phyloP scores from a whole-genome alignment of 2,888 invertebrate genomes.

The Ophion obscuratus region DNA sequence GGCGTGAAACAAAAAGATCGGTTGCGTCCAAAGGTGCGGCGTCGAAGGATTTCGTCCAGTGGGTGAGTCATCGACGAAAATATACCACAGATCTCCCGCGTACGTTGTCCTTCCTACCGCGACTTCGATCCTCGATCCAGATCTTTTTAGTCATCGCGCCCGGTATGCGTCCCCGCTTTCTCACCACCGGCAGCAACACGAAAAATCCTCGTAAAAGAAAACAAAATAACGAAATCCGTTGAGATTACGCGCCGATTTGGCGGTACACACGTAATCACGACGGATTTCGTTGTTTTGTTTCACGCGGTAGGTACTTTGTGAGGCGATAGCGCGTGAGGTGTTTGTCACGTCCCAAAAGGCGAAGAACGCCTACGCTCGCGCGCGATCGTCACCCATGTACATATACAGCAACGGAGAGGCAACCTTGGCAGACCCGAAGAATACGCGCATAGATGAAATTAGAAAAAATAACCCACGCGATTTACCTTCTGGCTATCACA shows the following conservation, averaged over 20 bases:
- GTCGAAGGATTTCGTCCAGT: conserved; percentile 54
- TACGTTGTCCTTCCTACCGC: not conserved
- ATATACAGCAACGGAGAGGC: conserved; percentile 36
- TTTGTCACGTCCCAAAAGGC: conserved; percentile 64
- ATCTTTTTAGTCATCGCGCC: not conserved
- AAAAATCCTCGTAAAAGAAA: not conserved
- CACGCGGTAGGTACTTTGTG: not conserved
- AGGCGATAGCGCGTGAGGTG: not conserved
- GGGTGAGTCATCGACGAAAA: conserved; percentile 70
- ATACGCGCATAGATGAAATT: not conserved
- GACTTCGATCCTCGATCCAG: not conserved
- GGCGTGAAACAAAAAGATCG: conserved; percentile 48
- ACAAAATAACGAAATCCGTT: too few species aligned
- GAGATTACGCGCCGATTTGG: not conserved
- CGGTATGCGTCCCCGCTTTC: not conserved
- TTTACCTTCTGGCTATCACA: conserved; percentile 7
- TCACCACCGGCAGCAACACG: not conserved
- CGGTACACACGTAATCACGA: not conserved
- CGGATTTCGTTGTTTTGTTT: not conserved
- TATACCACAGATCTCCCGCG: conserved; percentile 46
- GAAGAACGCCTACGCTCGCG: conserved; percentile 57
- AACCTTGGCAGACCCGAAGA: conserved; percentile 3
- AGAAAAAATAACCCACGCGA: conserved; percentile 11
- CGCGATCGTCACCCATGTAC: conserved; percentile 35
- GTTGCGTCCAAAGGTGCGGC: conserved; percentile 63